Base-by-base conservation (phyloP, 2,113 vertebrate genomes). In the Pelobates fuscus region DNA sequence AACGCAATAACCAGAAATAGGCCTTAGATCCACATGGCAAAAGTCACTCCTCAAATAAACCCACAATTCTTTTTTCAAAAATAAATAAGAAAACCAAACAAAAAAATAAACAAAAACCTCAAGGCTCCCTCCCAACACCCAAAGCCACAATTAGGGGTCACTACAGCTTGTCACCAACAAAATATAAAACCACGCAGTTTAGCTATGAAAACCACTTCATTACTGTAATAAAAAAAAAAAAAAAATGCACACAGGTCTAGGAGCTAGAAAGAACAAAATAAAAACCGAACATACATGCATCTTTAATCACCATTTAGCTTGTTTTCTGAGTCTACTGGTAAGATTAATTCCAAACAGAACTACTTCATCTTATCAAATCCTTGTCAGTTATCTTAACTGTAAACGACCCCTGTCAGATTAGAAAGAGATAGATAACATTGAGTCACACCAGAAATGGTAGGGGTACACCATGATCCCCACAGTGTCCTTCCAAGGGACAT, bases 281-380 rank as follows among this genome's bases (percentile, higher is more conserved):
- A 82, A 91, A 89, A 84, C 85, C 93, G 82, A 95, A 98, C 95
- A 89, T 96, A 96, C 97, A 97, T 98, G 96, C 96, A 95, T 93
- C 93, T 93, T 95, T 98, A 98, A 97, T 99, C 97, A 98, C 97
- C 97, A 94, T 96, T 95, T 93, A 95, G 94, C 94, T 96, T 89
- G 93, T 94, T 94, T 92, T 94, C 92, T 97, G 95, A 95, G 89
- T 94, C 92, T 98, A 98, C 94, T 88, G 95, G 95, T 95, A 94
- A 96, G 93, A 89, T 93, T 94, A 94, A 95, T 81, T 95, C 92
- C 92, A 90, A 89, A 92, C 91, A 94, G 93, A 94, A 94, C 95
- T 96, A 98, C 95, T 95, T 96, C 92, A 93, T 91, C 95, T 95
- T 96, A 97, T 92, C 82, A 92, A 89, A 93, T 91, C 89, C 92